phyloP scores from a whole-genome alignment of 2,888 invertebrate species.

The Lasioglossum marginatum region DNA sequence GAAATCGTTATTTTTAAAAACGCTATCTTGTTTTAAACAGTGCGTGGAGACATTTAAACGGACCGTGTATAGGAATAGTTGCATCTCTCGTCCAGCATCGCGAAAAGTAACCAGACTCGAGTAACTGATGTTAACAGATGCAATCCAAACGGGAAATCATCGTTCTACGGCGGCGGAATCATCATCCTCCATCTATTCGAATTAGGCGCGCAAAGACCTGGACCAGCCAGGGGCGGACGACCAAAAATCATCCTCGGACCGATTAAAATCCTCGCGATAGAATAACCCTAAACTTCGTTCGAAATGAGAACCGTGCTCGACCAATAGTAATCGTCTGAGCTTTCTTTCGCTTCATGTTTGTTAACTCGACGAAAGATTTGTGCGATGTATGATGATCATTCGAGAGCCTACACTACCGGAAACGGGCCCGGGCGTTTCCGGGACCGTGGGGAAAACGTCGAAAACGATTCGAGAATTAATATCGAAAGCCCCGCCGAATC shows the following conservation, averaged over 20 bases:
- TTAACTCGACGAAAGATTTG: conserved; percentile 25
- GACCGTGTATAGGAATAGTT: neutral
- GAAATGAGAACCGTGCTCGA: conserved; percentile 11
- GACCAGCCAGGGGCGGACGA: conserved; percentile 63
- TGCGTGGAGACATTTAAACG: neutral
- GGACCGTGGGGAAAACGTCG: neutral
- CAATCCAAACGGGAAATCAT: neutral
- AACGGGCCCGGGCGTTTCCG: neutral
- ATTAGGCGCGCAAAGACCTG: conserved; percentile 48
- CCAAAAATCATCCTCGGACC: neutral
- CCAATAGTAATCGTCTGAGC: neutral
- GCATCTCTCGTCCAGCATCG: neutral
- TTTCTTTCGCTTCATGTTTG: neutral
- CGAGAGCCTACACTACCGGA: neutral
- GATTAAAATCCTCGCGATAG: conserved; percentile 11
- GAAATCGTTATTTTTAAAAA: neutral
- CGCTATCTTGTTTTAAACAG: neutral
- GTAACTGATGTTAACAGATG: neutral
- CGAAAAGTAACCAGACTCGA: neutral
- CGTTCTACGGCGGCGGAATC: neutral
- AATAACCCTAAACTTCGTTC: neutral
- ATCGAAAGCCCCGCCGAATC: neutral
- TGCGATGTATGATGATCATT: conserved; percentile 24
- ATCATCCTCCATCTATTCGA: neutral
- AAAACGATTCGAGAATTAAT: neutral